Base-by-base conservation (phyloP, 2,113 vertebrate species). In the Tachuris rubrigastra region DNA sequence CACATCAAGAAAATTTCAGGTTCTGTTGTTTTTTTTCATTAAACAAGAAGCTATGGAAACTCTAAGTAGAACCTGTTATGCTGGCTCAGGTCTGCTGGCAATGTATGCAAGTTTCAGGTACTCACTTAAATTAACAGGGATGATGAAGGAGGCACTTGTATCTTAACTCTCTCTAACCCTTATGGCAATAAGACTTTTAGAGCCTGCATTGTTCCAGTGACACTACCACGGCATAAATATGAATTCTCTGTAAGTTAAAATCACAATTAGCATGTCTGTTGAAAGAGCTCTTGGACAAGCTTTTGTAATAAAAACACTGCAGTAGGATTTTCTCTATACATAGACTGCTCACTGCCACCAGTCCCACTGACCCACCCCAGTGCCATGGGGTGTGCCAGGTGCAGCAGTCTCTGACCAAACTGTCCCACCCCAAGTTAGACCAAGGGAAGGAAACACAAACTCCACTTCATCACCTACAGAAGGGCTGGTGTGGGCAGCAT, bases 1-100 rank as follows among this genome's bases (percentile, higher is more conserved):
- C 78, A 90, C 85, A 76, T 62, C 35, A 94, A 90, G 53, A 91
- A 74, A 78, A 88, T 44, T 56, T 39, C 47, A 63, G 27, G 55
- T 75, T 93, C 73, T 91, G 47, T 63, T 90, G 23, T 24, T 20
- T 71, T 95, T 77, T 65, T 85, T 56, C 31, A 22, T 72, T 92
- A 85, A 89, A 89, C 49, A 49, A 92, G 80, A 81, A 0, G 1
- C 73, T 75, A 77, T 7, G 13, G 72, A 44, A 92, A 71, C 80
- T 60, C 50, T 68, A 77, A 81, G 86, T 9, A 88, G 83, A 95
- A 95, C 91, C 76, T 92, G 83, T 96, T 95, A 75, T 42, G 66
- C 96, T 81, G 52, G 83, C 68, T 95, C 49, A 79, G 79, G 82
- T 68, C 83, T 83, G 47, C 53, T 8, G 6, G 76, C 75, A 83